Evolutionary conservation across 2,888 invertebrate genomes (phyloP), one percentile per base, ranked within the genome.

Genomic region (Dasypogon diadema): DNA sequence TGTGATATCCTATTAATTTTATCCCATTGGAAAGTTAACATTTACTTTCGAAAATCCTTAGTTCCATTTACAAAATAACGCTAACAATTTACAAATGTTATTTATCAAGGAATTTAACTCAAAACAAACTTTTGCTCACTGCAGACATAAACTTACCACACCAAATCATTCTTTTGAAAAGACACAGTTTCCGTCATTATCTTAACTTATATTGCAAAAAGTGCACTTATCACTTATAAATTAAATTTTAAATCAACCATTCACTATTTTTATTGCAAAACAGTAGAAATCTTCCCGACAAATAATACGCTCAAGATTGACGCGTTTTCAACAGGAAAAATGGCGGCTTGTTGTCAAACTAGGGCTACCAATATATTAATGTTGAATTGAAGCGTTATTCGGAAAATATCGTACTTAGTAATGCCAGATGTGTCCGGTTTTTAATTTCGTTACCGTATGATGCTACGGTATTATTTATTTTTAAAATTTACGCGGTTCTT

Each of bases 281-380:
- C 30, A 34, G 24, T 34, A 37, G 34, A 55, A 54, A 30, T 37
- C 22, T 34, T 55, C 6, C 37, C 54, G 21, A 55, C 37, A 21
- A 21, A 22, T 30, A 22, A 73, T 73, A 18, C 56, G 58, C 48
- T 46, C 12, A 24, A 42, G 14, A 48, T 74, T 60, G 74, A 74
- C 74, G 74, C 74, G 74, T 74, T 74, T 54, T 74, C 58, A 74
- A 74, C 58, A 74, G 58, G 58, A 74, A 74, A 74, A 74, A 74
- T 74, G 74, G 74, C 74, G 74, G 74, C 74, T 74, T 74, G 74
- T 74, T 74, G 74, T 74, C 74, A 74, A 74, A 74, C 60, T 60
- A 60, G 60, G 34, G 37, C 2, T 60, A 34, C 60, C 60, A 60
- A 21, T 18, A 37, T 42, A 21, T 37, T 37, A 34, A 21, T 5